phyloP scores from a whole-genome alignment of 1,140 invertebrate genomes.

The Drosophila orosa region DNA sequence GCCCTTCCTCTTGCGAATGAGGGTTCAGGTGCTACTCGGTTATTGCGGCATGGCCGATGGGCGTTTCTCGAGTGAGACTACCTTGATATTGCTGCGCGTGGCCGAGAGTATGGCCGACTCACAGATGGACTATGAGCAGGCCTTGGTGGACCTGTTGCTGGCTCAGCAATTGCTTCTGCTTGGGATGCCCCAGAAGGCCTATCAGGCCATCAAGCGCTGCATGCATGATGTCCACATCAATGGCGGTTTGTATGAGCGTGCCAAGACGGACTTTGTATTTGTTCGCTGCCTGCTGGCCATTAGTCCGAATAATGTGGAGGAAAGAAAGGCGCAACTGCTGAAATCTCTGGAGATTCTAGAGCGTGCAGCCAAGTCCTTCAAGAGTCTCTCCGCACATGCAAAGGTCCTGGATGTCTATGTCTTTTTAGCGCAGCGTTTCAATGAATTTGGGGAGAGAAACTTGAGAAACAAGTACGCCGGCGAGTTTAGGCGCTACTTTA shows the following conservation, averaged over 20 bases:
- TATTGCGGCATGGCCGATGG: constrained; percentile 86
- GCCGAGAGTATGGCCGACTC: constrained; percentile 89
- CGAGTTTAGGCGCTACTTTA: constrained; percentile 89
- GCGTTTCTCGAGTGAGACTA: constrained; percentile 85
- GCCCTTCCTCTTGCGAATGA: constrained; percentile 86
- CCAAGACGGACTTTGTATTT: constrained; percentile 85
- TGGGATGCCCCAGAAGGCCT: constrained; percentile 90
- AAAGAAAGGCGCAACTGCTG: constrained; percentile 86
- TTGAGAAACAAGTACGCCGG: constrained; percentile 90
- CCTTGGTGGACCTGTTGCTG: constrained; percentile 91
- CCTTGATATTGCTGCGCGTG: constrained; percentile 88
- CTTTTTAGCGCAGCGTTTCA: constrained; percentile 88
- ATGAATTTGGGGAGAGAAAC: constrained; percentile 87
- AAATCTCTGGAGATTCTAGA: constrained; percentile 88
- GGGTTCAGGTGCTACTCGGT: constrained; percentile 89
- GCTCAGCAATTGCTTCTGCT: constrained; percentile 90
- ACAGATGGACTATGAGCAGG: constrained; percentile 90
- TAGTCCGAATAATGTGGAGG: constrained; percentile 84
- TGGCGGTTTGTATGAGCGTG: constrained; percentile 92
- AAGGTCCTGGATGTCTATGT: constrained; percentile 88
- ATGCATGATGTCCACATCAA: constrained; percentile 91
- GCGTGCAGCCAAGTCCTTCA: constrained; percentile 88
- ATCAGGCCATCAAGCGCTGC: constrained; percentile 88
- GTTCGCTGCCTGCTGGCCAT: constrained; percentile 89
- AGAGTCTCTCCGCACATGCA: constrained; percentile 89